These are phyloP conservation scores for Dendrolimus houi DNA, from an alignment of 2,888 invertebrate species.

Conservation along the genomic window DNA sequence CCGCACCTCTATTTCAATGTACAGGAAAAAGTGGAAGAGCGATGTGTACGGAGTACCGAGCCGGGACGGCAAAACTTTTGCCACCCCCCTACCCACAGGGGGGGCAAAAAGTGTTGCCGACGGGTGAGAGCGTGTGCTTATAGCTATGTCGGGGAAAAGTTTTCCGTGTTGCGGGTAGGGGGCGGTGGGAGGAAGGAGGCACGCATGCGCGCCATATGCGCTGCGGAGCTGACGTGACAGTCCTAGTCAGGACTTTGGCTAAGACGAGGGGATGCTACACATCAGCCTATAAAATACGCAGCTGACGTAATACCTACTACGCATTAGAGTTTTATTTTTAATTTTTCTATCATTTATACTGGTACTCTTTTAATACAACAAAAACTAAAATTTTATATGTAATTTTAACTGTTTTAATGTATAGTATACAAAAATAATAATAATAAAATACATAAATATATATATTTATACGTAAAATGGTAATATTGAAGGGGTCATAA, in stretches of 20 bases:
- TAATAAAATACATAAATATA: background rate
- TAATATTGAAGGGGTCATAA: slow-evolving; percentile 16
- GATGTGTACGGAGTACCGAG: slow-evolving; percentile 70
- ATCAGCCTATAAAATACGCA: slow-evolving; percentile 19
- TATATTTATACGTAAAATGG: background rate
- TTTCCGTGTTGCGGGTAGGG: slow-evolving; percentile 74
- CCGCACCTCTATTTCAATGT: slow-evolving; percentile 75
- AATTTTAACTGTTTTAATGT: too few relatives aligned
- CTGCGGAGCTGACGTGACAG: slow-evolving; percentile 63
- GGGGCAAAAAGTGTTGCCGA: slow-evolving; percentile 75
- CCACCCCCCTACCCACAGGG: slow-evolving; percentile 54
- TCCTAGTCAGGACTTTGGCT: slow-evolving; percentile 52
- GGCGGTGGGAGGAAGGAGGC: slow-evolving; percentile 36
- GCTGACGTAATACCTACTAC: slow-evolving; percentile 37
- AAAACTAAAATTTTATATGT: too few relatives aligned
- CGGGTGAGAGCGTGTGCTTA: slow-evolving; percentile 64
- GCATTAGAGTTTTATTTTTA: slow-evolving; percentile 5
- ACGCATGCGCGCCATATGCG: slow-evolving; percentile 55
- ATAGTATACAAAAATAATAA: background rate
- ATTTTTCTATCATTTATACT: too few relatives aligned
- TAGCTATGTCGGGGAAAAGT: slow-evolving; percentile 74
- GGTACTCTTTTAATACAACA: too few relatives aligned
- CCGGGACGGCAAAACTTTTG: slow-evolving; percentile 71
- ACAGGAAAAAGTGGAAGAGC: slow-evolving; percentile 76
- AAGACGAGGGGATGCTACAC: slow-evolving; percentile 31